phyloP scores from a whole-genome alignment of 2,113 vertebrate genomes.

The Eublepharis macularius region DNA sequence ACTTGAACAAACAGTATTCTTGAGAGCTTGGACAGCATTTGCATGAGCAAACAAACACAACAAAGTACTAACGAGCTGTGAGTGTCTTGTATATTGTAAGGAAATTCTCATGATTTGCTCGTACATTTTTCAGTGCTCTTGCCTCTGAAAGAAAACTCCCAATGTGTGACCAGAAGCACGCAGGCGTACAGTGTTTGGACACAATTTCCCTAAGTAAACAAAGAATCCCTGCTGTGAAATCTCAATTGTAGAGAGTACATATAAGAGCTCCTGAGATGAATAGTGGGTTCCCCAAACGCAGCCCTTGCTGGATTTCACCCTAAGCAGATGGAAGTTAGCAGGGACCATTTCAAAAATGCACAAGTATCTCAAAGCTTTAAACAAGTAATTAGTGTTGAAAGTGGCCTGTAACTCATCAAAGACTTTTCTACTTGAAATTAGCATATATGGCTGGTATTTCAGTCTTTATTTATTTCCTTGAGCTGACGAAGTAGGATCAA shows the following conservation, averaged over 20 bases:
- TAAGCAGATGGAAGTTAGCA: background rate
- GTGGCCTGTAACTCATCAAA: background rate
- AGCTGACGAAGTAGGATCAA: background rate
- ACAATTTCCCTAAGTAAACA: constrained; percentile 2
- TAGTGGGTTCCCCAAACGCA: background rate
- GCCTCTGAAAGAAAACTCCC: background rate
- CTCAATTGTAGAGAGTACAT: background rate
- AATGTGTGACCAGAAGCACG: background rate
- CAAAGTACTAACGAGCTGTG: constrained; percentile 23
- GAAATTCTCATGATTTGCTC: constrained; percentile 4
- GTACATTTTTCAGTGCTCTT: background rate
- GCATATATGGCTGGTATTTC: background rate
- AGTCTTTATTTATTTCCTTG: background rate
- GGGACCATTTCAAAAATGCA: background rate
- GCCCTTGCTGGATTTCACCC: background rate
- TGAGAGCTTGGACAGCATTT: background rate
- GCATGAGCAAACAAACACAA: constrained; percentile 21
- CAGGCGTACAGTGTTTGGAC: background rate
- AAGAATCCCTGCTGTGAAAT: background rate
- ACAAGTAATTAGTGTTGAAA: background rate
- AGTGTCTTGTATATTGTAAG: constrained; percentile 29
- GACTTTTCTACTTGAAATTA: background rate
- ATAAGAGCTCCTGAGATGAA: background rate
- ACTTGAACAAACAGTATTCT: background rate
- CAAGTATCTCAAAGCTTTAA: background rate